These are phyloP conservation scores for Tursiops truncatus DNA, from an alignment of 2,113 vertebrate genomes.

Conservation along the genomic window DNA sequence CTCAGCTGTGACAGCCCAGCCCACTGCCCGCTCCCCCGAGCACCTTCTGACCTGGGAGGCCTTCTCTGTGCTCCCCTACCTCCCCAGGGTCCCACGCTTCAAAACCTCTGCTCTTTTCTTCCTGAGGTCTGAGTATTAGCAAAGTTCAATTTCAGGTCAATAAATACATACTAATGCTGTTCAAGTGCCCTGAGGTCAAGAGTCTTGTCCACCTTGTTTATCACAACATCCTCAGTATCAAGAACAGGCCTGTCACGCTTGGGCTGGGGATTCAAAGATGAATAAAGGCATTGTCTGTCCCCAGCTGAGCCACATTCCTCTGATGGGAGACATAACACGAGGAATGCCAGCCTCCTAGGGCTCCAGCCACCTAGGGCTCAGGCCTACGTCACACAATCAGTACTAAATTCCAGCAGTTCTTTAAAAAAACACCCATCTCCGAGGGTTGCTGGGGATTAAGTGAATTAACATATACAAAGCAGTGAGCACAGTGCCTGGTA, in stretches of 20 bases:
- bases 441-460: not conserved
- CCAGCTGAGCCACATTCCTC: not conserved
- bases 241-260: not conserved
- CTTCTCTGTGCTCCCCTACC: not conserved
- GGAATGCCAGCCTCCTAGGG: not conserved
- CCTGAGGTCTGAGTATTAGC: not conserved
- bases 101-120: not conserved
- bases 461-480: not conserved
- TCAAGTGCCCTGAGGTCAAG: not conserved
- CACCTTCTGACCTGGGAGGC: not conserved
- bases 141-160: not conserved
- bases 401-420: not conserved
- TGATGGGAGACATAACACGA: rapidly evolving
- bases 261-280: not conserved
- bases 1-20: rapidly evolving
- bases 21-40: not conserved
- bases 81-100: not conserved
- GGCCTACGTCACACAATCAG: not conserved
- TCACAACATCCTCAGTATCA: not conserved
- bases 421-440: not conserved
- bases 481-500: not conserved
- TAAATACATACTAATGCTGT: not conserved
- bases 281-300: not conserved
- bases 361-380: not conserved
- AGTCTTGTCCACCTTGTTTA: not conserved